These are phyloP conservation scores for Rostratula benghalensis DNA, from an alignment of 2,113 vertebrate species.

Conservation along the genomic window DNA sequence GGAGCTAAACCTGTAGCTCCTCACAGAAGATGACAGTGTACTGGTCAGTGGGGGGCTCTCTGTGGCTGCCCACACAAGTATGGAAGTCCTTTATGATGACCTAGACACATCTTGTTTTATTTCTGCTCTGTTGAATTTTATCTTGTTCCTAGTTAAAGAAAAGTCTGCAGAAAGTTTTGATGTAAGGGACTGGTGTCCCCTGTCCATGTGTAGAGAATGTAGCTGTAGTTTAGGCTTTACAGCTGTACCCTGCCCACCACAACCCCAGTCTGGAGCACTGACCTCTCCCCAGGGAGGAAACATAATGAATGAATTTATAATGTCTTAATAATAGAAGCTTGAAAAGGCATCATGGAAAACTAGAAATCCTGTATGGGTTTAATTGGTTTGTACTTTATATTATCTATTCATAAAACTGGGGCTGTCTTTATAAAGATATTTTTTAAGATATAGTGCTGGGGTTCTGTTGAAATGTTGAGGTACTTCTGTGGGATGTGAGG, in stretches of 20 bases:
- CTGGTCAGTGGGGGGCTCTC: not conserved
- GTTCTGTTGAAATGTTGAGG: not conserved
- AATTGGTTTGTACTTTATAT: not conserved
- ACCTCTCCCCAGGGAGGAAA: not conserved
- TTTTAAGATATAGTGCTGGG: not conserved
- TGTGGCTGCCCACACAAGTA: accelerated
- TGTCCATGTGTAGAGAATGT: accelerated
- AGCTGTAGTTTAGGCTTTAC: not conserved
- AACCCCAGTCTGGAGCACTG: not conserved
- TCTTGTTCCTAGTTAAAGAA: not conserved
- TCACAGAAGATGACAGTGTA: accelerated
- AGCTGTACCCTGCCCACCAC: not conserved
- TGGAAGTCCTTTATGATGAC: not conserved
- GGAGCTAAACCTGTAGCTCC: not conserved
- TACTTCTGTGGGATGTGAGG: accelerated
- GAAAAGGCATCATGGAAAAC: not conserved
- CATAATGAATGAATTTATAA: too few relatives aligned
- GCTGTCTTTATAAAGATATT: not conserved
- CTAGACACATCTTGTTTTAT: accelerated
- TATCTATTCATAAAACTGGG: not conserved
- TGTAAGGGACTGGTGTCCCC: too few relatives aligned
- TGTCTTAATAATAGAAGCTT: not conserved
- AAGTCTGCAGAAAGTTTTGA: not conserved
- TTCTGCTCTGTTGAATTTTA: not conserved
- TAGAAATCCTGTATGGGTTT: not conserved